Base-by-base conservation (phyloP, 1,140 invertebrate genomes). In the Lasioglossum albipes region DNA sequence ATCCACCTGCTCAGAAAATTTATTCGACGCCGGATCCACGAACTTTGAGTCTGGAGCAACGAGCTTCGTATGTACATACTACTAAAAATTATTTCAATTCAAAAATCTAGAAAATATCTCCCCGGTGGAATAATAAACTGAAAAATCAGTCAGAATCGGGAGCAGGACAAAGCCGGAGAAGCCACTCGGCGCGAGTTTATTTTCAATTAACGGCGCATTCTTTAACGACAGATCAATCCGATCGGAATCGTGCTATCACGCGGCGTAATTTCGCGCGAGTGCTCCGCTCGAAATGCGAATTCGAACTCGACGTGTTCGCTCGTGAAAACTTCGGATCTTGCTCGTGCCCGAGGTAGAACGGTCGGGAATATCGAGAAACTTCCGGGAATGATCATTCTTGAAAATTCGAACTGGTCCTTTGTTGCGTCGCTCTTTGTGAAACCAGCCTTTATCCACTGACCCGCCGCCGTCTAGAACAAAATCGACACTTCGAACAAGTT, bases 351-450 rank as follows among this genome's bases (percentile, higher is more conserved):
- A 31, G 27, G 22, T 52, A 27, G 18, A 64, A 45, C 3, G 1
- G 7, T 5, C 78, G 41, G 18, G 41, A 22, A 83, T 82, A 72
- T 66, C 75, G 75, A 79, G 78, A 82, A 78, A 78, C 68, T 76
- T 72, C 61, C 20, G 52, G 27, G 36, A 12, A 27, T 18, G 69
- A 71, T 57, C 42, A 31, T 71, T 31, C 41, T 57, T 27, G n/a
- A 57, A 52, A 41, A 22, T 41, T 41, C 54, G 31, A 12, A 18
- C 36, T 7, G 41, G 64, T 66, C 64, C 36, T 66, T 66, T 42
- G 36, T 66, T 42, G 64, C 36, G 31, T 42, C 2, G 18, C 9
- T 66, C 64, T 59, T 59, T 20, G 69, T n/a, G 20, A 4, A 22
- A n/a, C 6, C 27, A 22, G 27, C 18, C 27, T 59, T 42, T 71